A percentile compares a stretch with the other conserved stretches of the same genome.
These are phyloP conservation scores for Lissonota sp. DNA, from an alignment of 2,888 invertebrate genomes.

Conservation along the genomic window DNA sequence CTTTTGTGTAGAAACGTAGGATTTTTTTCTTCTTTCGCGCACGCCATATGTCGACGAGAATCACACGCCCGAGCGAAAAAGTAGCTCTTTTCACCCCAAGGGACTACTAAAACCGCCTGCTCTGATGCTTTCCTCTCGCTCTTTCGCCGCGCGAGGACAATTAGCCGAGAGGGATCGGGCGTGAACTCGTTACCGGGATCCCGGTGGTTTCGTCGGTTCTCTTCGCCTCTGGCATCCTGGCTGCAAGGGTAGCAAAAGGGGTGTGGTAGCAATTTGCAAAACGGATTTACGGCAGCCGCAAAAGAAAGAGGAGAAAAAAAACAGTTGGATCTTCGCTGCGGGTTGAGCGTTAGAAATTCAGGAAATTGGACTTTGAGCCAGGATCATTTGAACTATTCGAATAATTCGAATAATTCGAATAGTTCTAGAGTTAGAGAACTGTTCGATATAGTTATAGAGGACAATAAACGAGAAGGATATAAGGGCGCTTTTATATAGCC, in stretches of 20 bases:
- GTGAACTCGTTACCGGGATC: slow-evolving; percentile 73
- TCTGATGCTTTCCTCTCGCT: slow-evolving; percentile 42
- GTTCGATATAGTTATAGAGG: too few relatives aligned
- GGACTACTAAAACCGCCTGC: slow-evolving; percentile 5
- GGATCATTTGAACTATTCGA: too few relatives aligned
- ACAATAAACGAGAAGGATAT: too few relatives aligned
- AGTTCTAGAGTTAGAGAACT: too few relatives aligned
- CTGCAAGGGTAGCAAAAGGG: slow-evolving; percentile 72
- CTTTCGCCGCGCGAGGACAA: slow-evolving; percentile 67
- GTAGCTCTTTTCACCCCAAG: slow-evolving; percentile 15
- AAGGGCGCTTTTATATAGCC: too few relatives aligned
- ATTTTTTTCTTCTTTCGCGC: slow-evolving; percentile 6
- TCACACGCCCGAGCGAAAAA: slow-evolving; percentile 38
- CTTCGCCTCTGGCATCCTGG: too few relatives aligned
- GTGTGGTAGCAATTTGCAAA: slow-evolving; percentile 79
- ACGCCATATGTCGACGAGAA: slow-evolving; percentile 71
- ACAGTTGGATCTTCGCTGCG: background rate
- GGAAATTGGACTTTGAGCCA: slow-evolving; percentile 13
- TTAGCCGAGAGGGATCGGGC: slow-evolving; percentile 73
- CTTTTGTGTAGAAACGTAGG: too few relatives aligned
- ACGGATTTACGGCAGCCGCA: slow-evolving; percentile 62
- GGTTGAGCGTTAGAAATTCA: background rate
- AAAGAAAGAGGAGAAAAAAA: slow-evolving; percentile 18
- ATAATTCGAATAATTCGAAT: too few relatives aligned
- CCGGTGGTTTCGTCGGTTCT: slow-evolving; percentile 39